Evolutionary conservation across 1,140 invertebrate species (phyloP), one percentile per base, ranked within the genome.

Genomic region (Globodera ellingtonae): DNA sequence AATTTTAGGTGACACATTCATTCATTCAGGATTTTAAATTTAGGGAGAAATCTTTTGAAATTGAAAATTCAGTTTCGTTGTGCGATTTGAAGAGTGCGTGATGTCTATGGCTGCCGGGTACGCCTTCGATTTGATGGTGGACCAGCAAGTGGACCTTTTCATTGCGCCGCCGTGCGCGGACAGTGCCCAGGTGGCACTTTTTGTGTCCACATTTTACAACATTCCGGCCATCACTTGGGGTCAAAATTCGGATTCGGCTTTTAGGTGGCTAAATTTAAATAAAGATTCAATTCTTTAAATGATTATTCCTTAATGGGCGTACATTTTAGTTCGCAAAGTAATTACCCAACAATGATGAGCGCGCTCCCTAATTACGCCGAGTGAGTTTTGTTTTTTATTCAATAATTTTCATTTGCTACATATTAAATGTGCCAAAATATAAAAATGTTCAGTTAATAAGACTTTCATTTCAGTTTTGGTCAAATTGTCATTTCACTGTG

Each of bases 221-320:
- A 35, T 79, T 3, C 83, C 83, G 15, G n/a, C 81, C 47, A 72
- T 85, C 71, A 62, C 81, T 18, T 84, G 83, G 83, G 83, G 83
- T 3, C 24, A 73, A 56, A 59, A 56, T 21, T 75, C 13, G 24
- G 50, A 35, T 35, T 67, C 69, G 0, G 67, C 65, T 50, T 50
- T 50, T 10, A 44, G 18, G 13, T 70, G 5, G 18, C n/a, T 10
- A 9, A 44, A 44, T 47, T 18, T 5, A 62, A 62, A 18, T 62
- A 62, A 6, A 15, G 13, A 24, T 1, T 24, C 24, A 24, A 24
- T 24, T n/a, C n/a, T n/a, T n/a, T n/a, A n/a, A n/a, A n/a, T n/a
- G 35, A 35, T 35, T 35, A 35, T 35, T 1, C 35, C 35, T 35
- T 2, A 35, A 1, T 2, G 2, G 2, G 2, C 2, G 2, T 35